Evolutionary conservation across 2,797 vertebrate genomes (phyloP).

Genomic region (Nyctibius grandis): DNA sequence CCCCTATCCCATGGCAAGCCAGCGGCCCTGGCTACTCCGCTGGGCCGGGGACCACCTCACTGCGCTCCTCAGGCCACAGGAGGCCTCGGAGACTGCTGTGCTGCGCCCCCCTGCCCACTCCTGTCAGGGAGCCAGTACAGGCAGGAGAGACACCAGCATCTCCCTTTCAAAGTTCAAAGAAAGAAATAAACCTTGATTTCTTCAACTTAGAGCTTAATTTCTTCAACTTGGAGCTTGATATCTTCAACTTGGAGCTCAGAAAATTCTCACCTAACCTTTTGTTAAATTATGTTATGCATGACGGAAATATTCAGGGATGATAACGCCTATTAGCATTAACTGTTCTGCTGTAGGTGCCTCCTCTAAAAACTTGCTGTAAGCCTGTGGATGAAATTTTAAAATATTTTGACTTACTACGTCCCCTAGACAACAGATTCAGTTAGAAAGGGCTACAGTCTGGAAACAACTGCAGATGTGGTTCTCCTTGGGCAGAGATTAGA

Average conservation of each 20-base stretch:
- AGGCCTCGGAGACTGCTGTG: not conserved
- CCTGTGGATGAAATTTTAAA: not conserved
- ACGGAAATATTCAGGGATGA: not conserved
- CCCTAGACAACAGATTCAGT: not conserved
- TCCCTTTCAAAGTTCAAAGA: not conserved
- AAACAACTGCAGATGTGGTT: not conserved
- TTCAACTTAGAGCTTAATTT: not conserved
- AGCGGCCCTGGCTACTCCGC: not conserved
- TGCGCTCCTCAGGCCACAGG: accelerated
- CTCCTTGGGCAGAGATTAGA: not conserved
- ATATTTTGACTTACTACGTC: not conserved
- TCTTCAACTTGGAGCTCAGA: not conserved
- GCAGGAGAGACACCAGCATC: not conserved
- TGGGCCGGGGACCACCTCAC: accelerated
- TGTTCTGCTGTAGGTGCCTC: not conserved
- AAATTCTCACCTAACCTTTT: not conserved
- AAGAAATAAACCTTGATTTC: not conserved
- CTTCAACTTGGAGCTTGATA: not conserved
- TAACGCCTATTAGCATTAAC: not conserved
- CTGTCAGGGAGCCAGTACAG: too few species aligned
- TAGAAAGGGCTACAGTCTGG: not conserved
- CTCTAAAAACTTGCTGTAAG: not conserved
- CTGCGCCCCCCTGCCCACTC: accelerated
- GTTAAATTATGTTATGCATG: not conserved
- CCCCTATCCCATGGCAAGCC: accelerated